phyloP scores from a whole-genome alignment of 2,888 invertebrate species.

The Stenoptilia bipunctidactyla region DNA sequence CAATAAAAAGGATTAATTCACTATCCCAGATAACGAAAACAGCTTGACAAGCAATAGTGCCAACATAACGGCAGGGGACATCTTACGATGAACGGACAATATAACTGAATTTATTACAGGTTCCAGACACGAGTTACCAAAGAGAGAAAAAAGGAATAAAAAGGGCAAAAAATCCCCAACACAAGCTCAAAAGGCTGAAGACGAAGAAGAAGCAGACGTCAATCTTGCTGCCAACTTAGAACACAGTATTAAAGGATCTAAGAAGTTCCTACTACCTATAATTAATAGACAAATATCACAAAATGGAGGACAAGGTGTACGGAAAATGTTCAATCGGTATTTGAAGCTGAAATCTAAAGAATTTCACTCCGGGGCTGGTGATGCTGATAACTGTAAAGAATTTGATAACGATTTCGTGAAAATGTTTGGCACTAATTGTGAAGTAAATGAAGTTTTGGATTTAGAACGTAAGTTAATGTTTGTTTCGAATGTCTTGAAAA shows the following conservation, averaged over 20 bases:
- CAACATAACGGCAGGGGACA: no score
- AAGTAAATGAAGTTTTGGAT: slow-evolving; percentile 47
- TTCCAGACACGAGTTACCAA: slow-evolving; percentile 19
- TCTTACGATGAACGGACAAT: no score
- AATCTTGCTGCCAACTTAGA: neutral
- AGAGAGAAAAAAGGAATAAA: slow-evolving; percentile 17
- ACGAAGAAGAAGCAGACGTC: neutral
- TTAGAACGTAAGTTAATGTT: slow-evolving; percentile 38
- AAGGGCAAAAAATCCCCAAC: slow-evolving; percentile 15
- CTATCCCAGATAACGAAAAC: no score
- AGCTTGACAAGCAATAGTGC: no score
- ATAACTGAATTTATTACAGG: no score
- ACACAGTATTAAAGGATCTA: slow-evolving; percentile 1
- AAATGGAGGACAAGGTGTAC: slow-evolving; percentile 17
- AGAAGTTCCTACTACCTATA: slow-evolving; percentile 32
- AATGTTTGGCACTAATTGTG: slow-evolving; percentile 46
- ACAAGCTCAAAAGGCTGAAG: slow-evolving; percentile 5
- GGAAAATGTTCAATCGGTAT: slow-evolving; percentile 25
- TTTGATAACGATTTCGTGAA: slow-evolving; percentile 30
- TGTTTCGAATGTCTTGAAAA: no score
- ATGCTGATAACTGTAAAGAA: slow-evolving; percentile 6
- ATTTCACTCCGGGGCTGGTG: neutral
- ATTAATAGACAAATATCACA: slow-evolving; percentile 22
- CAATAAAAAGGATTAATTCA: no score
- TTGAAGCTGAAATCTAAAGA: slow-evolving; percentile 12